These are phyloP conservation scores for Channallabes apus DNA, from an alignment of 2,797 vertebrate genomes.

Conservation along the genomic window DNA sequence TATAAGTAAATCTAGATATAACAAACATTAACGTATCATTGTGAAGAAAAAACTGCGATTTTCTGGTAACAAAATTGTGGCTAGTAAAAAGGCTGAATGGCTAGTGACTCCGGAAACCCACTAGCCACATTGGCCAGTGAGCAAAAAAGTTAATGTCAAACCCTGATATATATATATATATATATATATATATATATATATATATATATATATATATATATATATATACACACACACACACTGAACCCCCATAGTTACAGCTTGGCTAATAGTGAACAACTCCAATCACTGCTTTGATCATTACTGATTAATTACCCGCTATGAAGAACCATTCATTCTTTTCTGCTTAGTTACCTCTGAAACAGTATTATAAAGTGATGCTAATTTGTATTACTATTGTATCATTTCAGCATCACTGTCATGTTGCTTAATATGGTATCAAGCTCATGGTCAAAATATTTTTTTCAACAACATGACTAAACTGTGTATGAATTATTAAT, in stretches of 20 bases:
- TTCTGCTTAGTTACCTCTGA: not conserved
- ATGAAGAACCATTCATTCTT: not conserved
- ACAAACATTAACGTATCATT: too few relatives aligned
- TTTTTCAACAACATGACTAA: not conserved
- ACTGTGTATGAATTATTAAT: not conserved
- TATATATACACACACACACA: too few relatives aligned
- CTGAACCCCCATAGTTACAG: not conserved
- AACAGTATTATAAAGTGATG: not conserved
- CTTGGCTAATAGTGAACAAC: not conserved
- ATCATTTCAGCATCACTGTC: not conserved
- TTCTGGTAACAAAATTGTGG: too few relatives aligned
- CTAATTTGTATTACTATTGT: not conserved
- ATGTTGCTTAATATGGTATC: not conserved
- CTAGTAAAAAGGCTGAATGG: too few relatives aligned
- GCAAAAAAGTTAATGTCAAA: too few relatives aligned
- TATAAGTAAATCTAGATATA: too few relatives aligned
- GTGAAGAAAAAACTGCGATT: too few relatives aligned
- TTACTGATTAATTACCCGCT: constrained; percentile 6
- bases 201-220: too few relatives aligned
- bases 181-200: too few relatives aligned
- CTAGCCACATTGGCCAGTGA: too few relatives aligned
- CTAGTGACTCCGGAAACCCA: too few relatives aligned
- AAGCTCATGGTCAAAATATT: not conserved
- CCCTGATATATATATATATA: too few relatives aligned
- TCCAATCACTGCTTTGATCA: not conserved